These are phyloP conservation scores for Piaya cayana DNA, from an alignment of 2,113 vertebrate genomes.

Conservation along the genomic window DNA sequence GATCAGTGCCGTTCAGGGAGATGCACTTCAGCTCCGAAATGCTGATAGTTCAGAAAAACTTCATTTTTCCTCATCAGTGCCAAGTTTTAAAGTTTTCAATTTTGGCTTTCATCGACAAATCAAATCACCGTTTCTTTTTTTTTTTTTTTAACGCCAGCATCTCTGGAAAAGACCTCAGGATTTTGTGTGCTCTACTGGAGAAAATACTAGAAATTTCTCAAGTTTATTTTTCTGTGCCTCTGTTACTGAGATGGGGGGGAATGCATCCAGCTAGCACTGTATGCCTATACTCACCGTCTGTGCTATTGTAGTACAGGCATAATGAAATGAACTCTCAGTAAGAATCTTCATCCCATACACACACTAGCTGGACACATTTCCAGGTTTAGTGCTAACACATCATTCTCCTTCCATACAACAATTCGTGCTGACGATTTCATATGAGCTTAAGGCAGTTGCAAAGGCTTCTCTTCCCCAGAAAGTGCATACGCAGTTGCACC, in stretches of 20 bases:
- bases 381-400: not conserved
- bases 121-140: not conserved
- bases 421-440: not conserved
- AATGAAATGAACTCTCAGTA: not conserved
- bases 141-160: not conserved
- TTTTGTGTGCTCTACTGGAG: not conserved
- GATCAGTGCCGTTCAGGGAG: conserved; percentile 21
- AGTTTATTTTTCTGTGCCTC: not conserved
- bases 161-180: conserved; percentile 9
- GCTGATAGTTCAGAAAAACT: conserved; percentile 45
- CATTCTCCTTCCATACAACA: not conserved
- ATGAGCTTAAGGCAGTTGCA: not conserved
- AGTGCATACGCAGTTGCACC: not conserved
- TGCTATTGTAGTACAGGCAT: rapidly evolving
- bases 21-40: not conserved
- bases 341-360: not conserved
- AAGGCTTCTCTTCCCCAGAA: not conserved
- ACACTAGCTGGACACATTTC: not conserved
- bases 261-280: not conserved
- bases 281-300: not conserved
- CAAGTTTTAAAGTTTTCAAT: conserved; percentile 43
- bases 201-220: not conserved
- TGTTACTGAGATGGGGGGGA: not conserved
- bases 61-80: conserved; percentile 55
- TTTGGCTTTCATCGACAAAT: conserved; percentile 43